These are phyloP conservation scores for Drosophila nigromelanica DNA, from an alignment of 1,140 invertebrate genomes.

Conservation along the genomic window DNA sequence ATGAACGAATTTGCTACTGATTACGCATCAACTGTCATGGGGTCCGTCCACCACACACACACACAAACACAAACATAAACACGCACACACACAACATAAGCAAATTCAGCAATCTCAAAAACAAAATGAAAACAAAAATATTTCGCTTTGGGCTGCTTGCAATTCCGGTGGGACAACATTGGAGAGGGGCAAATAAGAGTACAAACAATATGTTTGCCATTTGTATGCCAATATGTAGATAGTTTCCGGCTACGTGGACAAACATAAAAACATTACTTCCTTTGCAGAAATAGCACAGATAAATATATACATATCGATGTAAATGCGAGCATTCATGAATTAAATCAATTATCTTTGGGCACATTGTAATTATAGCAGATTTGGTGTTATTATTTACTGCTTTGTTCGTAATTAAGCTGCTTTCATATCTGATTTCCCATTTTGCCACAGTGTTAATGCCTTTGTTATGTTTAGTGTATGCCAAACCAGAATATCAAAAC, in stretches of 20 bases:
- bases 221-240: constrained; percentile 47
- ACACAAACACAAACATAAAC: constrained; percentile 1
- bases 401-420: constrained; percentile 2
- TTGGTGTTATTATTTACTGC: not conserved
- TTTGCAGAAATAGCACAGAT: constrained; percentile 14
- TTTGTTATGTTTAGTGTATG: not conserved
- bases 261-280: constrained; percentile 28
- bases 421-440: not conserved
- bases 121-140: constrained; percentile 51
- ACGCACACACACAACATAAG: constrained; percentile 7
- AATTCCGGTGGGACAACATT: constrained; percentile 52
- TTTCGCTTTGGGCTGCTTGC: constrained; percentile 53
- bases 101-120: constrained; percentile 1
- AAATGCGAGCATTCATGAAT: not conserved
- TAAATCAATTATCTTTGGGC: not conserved
- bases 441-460: not conserved
- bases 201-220: constrained; percentile 63
- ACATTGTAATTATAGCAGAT: not conserved
- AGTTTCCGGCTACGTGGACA: constrained; percentile 60
- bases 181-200: constrained; percentile 22
- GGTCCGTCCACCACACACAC: constrained; percentile 2
- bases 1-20: constrained; percentile 70
- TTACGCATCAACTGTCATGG: constrained; percentile 70
- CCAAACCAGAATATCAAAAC: not conserved
- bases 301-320: not conserved